These are phyloP conservation scores for Cromileptes altivelis DNA, from an alignment of 2,113 vertebrate species.

Conservation along the genomic window DNA sequence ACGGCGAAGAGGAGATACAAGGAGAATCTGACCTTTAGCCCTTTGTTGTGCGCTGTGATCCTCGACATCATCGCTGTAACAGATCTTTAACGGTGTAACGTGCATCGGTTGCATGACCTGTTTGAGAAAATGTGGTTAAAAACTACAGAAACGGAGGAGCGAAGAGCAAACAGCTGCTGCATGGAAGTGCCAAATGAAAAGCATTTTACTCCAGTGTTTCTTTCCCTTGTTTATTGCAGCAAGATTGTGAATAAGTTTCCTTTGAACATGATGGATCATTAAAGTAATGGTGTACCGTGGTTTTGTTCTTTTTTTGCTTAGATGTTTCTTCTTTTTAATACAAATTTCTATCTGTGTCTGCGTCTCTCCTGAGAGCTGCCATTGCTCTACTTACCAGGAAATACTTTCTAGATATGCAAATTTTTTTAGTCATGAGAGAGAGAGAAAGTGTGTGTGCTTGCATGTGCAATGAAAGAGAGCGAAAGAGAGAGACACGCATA, in stretches of 20 bases:
- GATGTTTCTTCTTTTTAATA: conserved; percentile 82
- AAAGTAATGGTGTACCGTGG: conserved; percentile 82
- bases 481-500: conserved; percentile 26
- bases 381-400: conserved; percentile 86
- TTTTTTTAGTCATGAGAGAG: conserved; percentile 69
- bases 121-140: conserved; percentile 44
- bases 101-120: conserved; percentile 20
- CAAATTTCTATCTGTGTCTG: conserved; percentile 79
- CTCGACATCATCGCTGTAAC: conserved; percentile 25
- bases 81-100: not conserved
- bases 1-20: not conserved
- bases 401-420: conserved; percentile 85
- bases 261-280: conserved; percentile 86
- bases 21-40: conserved; percentile 38
- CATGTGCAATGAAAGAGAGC: not conserved
- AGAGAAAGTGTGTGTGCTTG: conserved; percentile 26
- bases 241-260: conserved; percentile 76
- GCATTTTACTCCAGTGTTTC: conserved; percentile 77
- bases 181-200: conserved; percentile 70
- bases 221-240: conserved; percentile 81
- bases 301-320: conserved; percentile 84
- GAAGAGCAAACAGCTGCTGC: conserved; percentile 73
- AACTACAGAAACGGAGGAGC: conserved; percentile 45
- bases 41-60: not conserved
- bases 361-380: conserved; percentile 80